Evolutionary conservation across 2,888 invertebrate species (phyloP), one percentile per base, ranked within the genome.

Genomic region (Gnatocerus cornutus): DNA sequence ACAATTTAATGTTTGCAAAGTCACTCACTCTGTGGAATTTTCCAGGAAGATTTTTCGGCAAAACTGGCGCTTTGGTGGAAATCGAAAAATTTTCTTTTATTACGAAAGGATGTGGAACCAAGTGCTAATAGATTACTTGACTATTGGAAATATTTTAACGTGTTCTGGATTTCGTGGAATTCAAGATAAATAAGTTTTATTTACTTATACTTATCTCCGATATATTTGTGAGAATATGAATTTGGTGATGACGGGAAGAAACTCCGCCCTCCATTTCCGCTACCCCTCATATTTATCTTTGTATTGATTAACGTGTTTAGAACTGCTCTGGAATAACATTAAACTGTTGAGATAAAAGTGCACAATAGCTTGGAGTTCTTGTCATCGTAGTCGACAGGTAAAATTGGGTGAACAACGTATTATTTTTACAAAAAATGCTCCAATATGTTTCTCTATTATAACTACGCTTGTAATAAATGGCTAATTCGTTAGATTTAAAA

Each of bases 271-370:
- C 58, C 41, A 52, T 64, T 69, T 69, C 59, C 64, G 64, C 58
- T 69, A 69, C 56, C 64, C 58, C 58, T 64, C 58, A 52, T 50
- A 69, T 69, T 64, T 69, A 64, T 69, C 64, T 64, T 65, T 64
- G 58, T 64, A 65, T 69, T 69, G 69, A 69, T 68, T 68, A 62
- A 68, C 50, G 65, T 65, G 65, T 65, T 65, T 65, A 27, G 50
- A 55, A 65, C 65, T 29, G 56, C 48, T 46, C 56, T 56, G 46
- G 33, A 46, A 65, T 55, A 65, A 43, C 45, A 55, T 55, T 46
- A 16, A 56, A 65, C 37, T 58, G 41, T 46, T 21, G 65, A 13
- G 61, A 61, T 46, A 37, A 48, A n/a, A 41, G 33, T 41, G 41
- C n/a, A 41, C 33, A 33, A 33, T 33, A 9, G 5, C 33, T 4